phyloP scores from a whole-genome alignment of 1,140 invertebrate genomes.

The Cyclina sinensis region DNA sequence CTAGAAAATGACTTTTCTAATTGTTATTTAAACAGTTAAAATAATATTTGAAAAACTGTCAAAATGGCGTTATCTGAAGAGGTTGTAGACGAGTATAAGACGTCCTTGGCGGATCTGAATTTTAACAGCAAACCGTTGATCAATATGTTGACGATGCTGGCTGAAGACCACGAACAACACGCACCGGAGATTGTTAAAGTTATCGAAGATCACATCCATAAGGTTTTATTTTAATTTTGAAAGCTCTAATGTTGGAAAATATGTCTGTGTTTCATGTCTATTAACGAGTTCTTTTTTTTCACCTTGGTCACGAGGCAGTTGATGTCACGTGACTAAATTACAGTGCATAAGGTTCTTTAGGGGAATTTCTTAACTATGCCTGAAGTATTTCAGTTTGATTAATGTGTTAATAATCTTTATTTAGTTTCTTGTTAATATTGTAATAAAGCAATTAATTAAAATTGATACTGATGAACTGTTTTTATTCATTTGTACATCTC shows the following conservation, averaged over 20 bases:
- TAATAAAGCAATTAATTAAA: conserved; percentile 41
- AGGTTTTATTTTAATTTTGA: conserved; percentile 89
- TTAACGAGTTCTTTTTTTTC: background rate
- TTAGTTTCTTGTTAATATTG: conserved; percentile 35
- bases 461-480: background rate
- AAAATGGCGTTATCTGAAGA: conserved; percentile 82
- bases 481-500: conserved; percentile 31
- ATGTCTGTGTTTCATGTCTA: background rate
- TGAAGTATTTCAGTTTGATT: no score
- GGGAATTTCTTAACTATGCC: background rate
- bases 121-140: conserved; percentile 98
- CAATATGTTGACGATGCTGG: conserved; percentile 98
- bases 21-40: background rate
- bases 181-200: conserved; percentile 95
- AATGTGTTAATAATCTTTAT: no score
- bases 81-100: conserved; percentile 91
- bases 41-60: background rate
- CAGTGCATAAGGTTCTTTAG: background rate
- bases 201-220: conserved; percentile 96
- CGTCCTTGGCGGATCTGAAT: conserved; percentile 92
- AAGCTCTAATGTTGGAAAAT: background rate
- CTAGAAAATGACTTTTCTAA: background rate
- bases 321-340: conserved; percentile 29
- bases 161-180: conserved; percentile 96
- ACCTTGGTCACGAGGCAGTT: conserved; percentile 46